These are phyloP conservation scores for Anoncus sp. DNA, from an alignment of 2,888 invertebrate genomes.

Conservation along the genomic window DNA sequence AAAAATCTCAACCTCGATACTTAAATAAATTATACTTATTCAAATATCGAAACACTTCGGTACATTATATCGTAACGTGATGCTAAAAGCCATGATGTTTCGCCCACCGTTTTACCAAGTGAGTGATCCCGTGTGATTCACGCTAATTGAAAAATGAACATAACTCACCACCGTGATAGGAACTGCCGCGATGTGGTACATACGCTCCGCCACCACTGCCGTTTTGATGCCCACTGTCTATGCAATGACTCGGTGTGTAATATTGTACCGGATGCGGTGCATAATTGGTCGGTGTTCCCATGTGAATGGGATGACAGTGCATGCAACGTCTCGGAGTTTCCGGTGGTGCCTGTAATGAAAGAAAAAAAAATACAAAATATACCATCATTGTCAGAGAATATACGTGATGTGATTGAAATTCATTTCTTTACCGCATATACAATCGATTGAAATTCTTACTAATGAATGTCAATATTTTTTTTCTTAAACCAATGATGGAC, in stretches of 20 bases:
- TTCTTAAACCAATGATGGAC: too few relatives aligned
- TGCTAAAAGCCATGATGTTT: too few relatives aligned
- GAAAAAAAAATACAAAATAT: constrained; percentile 1
- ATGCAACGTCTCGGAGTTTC: constrained; percentile 76
- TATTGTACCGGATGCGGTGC: constrained; percentile 76
- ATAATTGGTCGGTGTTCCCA: constrained; percentile 77
- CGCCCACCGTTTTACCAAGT: neutral
- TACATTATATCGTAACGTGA: too few relatives aligned
- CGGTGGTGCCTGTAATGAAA: constrained; percentile 46
- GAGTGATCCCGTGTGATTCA: constrained; percentile 45
- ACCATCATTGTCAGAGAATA: neutral
- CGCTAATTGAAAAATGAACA: constrained; percentile 58
- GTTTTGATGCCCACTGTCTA: constrained; percentile 73
- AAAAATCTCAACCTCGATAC: too few relatives aligned
- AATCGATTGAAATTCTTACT: too few relatives aligned
- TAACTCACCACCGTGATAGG: constrained; percentile 80
- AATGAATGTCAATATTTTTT: too few relatives aligned
- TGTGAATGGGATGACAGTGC: constrained; percentile 79
- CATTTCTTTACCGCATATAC: too few relatives aligned
- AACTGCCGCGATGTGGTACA: constrained; percentile 77
- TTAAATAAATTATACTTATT: too few relatives aligned
- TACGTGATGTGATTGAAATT: too few relatives aligned
- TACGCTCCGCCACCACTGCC: constrained; percentile 69
- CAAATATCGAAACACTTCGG: neutral
- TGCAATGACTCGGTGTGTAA: constrained; percentile 79